Base-by-base conservation (phyloP, 2,888 invertebrate genomes). In the Microctonus brassicae region DNA sequence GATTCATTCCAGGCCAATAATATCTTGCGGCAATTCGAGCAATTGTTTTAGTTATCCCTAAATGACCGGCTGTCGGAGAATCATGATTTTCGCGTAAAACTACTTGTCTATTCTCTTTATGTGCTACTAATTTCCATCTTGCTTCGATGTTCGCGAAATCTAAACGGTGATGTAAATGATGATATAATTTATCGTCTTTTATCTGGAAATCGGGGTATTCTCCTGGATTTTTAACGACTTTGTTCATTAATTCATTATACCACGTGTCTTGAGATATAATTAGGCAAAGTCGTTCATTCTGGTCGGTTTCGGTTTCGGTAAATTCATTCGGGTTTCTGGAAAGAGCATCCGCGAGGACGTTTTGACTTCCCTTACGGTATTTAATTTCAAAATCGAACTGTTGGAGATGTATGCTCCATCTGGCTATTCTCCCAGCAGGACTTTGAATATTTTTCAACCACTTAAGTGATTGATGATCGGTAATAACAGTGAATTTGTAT, bases 1-100 rank as follows among this genome's bases (percentile, higher is more conserved):
- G 9, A 29, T 65, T 55, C 75, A 79, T 76, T n/a, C 70, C 29
- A 1, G 81, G 81, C 82, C 80, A 81, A 55, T 75, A 81, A 52
- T 73, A 80, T 9, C 36, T 33, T n/a, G 62, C 13, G 10, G 53
- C 39, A 1, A 55, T 17, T 10, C 57, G n/a, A 2, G 53, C 53
- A 3, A 63, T 70, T 4, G 70, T 67, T 36, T 73, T 70, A 2
- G 57, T 68, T 0, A 71, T 65, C 0, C 80, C 78, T 1, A 74
- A 57, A 42, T 80, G 79, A 10, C 73, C 80, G 1, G 77, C 66
- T 62, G 73, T 10, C 13, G 76, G 69, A 5, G 13, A 62, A 34
- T 76, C 68, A 52, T 77, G 75, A 26, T 39, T 65, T n/a, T 75
- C 76, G 10, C 33, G 2, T 7, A 70, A 10, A 6, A 70, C 58